phyloP scores from a whole-genome alignment of 1,140 invertebrate genomes.

The Acromyrmex echinatior region DNA sequence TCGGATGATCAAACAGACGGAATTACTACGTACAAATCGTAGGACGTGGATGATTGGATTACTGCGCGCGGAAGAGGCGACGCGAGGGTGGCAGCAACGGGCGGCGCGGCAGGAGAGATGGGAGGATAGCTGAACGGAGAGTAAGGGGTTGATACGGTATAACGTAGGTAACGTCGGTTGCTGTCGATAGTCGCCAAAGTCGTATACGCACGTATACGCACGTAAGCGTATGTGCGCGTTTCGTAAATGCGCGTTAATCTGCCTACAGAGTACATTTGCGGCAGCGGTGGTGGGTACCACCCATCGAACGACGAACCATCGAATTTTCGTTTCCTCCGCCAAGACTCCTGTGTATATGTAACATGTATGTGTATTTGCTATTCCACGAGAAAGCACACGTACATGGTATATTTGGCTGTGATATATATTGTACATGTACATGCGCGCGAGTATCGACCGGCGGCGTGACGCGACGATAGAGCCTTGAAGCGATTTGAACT shows the following conservation, averaged over 20 bases:
- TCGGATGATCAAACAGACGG: constrained; percentile 71
- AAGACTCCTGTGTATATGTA: constrained; percentile 8
- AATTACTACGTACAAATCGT: constrained; percentile 78
- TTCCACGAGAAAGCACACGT: constrained; percentile 64
- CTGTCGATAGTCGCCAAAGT: constrained; percentile 59
- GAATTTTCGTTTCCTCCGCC: constrained; percentile 74
- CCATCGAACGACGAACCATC: constrained; percentile 73
- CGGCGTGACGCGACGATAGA: constrained; percentile 47
- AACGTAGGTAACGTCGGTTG: constrained; percentile 63
- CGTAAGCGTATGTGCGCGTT: constrained; percentile 51
- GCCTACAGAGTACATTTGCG: constrained; percentile 75
- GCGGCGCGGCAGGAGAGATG: constrained; percentile 31
- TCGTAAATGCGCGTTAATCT: constrained; percentile 78
- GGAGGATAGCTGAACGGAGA: neutral
- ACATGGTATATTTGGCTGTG: constrained; percentile 27
- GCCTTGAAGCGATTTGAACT: constrained; percentile 73
- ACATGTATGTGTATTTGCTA: constrained; percentile 58
- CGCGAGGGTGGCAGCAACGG: constrained; percentile 49
- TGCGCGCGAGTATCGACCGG: constrained; percentile 44
- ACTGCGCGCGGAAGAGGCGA: constrained; percentile 66
- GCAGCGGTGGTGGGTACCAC: constrained; percentile 66
- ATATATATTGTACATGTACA: constrained; percentile 22
- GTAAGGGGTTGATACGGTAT: constrained; percentile 43
- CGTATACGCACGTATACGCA: neutral
- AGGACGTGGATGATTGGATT: constrained; percentile 78